Percentiles rank a stretch among this genome's conserved stretches.
Evolutionary conservation across 2,113 vertebrate genomes (phyloP).

Genomic region (Gobio gobio): DNA sequence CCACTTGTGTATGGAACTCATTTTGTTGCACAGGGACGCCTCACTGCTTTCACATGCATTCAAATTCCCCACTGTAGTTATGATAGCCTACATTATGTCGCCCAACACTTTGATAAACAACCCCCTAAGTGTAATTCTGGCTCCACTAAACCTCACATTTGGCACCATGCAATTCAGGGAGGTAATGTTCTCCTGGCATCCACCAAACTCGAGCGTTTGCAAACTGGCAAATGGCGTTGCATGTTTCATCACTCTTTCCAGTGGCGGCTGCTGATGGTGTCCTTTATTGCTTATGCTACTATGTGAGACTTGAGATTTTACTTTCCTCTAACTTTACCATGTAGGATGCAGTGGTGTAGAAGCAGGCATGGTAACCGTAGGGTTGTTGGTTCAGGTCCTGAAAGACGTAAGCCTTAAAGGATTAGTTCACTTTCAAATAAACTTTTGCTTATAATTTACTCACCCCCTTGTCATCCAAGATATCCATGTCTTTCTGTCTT

Average conservation of each 20-base stretch:
- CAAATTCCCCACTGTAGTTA: not conserved
- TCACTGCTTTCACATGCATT: not conserved
- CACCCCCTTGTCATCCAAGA: too few species aligned
- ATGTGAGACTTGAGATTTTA: not conserved
- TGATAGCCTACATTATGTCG: not conserved
- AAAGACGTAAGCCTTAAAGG: not conserved
- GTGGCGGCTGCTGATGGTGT: conserved; percentile 1
- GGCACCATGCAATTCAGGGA: not conserved
- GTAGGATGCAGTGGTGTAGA: not conserved
- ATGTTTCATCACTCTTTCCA: conserved; percentile 18
- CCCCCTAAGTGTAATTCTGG: not conserved
- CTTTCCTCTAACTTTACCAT: not conserved
- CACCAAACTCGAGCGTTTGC: not conserved
- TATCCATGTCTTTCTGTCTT: too few species aligned
- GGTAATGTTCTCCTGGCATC: conserved; percentile 14
- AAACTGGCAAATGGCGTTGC: not conserved
- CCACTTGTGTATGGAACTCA: not conserved
- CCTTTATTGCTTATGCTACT: not conserved
- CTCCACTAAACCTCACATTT: not conserved
- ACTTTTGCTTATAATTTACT: too few species aligned
- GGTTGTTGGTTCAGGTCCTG: not conserved
- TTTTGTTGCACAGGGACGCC: not conserved
- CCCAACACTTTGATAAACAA: not conserved
- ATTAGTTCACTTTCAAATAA: too few species aligned
- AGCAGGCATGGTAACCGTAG: not conserved